Conservation (phyloP, 2,113 vertebrate genomes). For the Corynorhinus townsendii region DNA sequence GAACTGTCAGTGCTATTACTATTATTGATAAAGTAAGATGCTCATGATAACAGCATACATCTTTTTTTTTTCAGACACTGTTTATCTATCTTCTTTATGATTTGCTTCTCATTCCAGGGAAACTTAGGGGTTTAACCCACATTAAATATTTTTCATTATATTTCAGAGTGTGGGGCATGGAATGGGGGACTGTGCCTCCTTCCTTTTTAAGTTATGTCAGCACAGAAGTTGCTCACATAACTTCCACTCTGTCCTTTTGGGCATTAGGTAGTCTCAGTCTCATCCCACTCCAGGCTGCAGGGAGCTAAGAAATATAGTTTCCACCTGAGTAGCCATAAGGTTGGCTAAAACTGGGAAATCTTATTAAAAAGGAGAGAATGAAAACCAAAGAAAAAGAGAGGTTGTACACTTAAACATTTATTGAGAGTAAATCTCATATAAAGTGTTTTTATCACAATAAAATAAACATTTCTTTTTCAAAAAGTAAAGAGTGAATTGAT, state of each 20-base stretch:
- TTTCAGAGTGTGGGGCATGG: neutral
- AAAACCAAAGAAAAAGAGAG: neutral
- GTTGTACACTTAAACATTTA: neutral
- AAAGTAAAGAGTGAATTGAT: neutral
- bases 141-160: slow-evolving; percentile 31
- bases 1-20: neutral
- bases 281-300: neutral
- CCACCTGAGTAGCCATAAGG: neutral
- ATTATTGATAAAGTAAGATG: neutral
- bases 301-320: neutral
- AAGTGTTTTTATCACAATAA: neutral
- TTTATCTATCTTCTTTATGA: neutral
- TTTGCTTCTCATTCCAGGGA: neutral
- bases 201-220: neutral
- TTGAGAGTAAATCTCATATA: neutral
- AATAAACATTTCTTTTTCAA: neutral
- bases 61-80: neutral
- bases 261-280: neutral
- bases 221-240: neutral
- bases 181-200: neutral
- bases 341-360: neutral
- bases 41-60: neutral
- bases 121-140: neutral
- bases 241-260: neutral
- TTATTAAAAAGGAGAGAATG: neutral